Evolutionary conservation across 2,113 vertebrate species (phyloP).

Genomic region (Carassius carassius): DNA sequence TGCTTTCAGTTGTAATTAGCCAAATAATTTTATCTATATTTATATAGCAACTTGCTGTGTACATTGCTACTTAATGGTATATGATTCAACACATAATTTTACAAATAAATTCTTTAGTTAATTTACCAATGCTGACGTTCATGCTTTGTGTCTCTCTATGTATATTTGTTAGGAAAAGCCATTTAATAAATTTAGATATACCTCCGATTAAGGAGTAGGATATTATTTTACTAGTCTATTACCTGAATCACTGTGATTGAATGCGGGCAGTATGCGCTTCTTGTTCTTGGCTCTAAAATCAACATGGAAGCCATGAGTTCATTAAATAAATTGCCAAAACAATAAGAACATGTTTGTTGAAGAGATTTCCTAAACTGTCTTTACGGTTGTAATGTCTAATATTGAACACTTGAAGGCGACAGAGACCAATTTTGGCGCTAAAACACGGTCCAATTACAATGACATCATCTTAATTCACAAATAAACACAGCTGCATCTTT

Average conservation of each 20-base stretch:
- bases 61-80: slow-evolving; percentile 79
- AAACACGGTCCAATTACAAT: slow-evolving; percentile 1
- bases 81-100: slow-evolving; percentile 58
- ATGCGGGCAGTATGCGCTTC: background rate
- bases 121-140: slow-evolving; percentile 19
- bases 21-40: slow-evolving; percentile 82
- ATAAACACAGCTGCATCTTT: slow-evolving; percentile 10
- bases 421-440: background rate
- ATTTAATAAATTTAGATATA: background rate
- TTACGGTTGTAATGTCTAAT: background rate
- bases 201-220: background rate
- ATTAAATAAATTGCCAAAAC: background rate
- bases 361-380: background rate
- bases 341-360: background rate
- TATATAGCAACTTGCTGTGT: slow-evolving; percentile 84
- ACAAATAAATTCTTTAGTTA: slow-evolving; percentile 66
- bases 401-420: slow-evolving; percentile 44
- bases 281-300: background rate
- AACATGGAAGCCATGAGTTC: background rate
- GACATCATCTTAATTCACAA: slow-evolving; percentile 22
- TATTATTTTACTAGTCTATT: background rate
- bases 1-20: slow-evolving; percentile 88
- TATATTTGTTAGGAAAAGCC: background rate
- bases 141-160: background rate
- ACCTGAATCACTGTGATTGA: background rate